Percentiles rank a stretch among this genome's conserved stretches.
These are phyloP conservation scores for Dromaius novaehollandiae DNA, from an alignment of 2,113 vertebrate genomes.

Conservation along the genomic window DNA sequence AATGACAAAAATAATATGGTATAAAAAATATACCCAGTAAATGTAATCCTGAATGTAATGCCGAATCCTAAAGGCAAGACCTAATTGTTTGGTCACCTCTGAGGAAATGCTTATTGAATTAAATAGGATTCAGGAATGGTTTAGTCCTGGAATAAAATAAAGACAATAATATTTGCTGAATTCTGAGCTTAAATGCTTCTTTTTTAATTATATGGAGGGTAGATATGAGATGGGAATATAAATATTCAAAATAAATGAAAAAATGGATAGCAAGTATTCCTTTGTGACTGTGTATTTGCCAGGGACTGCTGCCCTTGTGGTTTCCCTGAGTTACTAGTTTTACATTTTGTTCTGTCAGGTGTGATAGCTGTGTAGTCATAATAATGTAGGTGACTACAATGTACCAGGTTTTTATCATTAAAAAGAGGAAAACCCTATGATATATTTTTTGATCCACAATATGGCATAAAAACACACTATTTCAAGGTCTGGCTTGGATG, in stretches of 20 bases:
- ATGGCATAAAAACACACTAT: background rate
- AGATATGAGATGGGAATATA: background rate
- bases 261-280: background rate
- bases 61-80: background rate
- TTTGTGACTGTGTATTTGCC: background rate
- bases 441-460: background rate
- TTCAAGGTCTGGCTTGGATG: background rate
- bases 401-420: background rate
- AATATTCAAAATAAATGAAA: background rate
- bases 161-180: background rate
- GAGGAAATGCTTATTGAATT: background rate
- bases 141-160: background rate
- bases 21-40: background rate
- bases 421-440: background rate
- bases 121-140: background rate
- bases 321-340: background rate
- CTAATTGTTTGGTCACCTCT: background rate
- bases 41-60: background rate
- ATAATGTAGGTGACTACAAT: background rate
- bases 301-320: background rate
- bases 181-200: background rate
- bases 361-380: background rate
- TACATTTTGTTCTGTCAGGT: background rate
- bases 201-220: background rate
- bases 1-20: background rate